Conservation (phyloP, 2,888 invertebrate species). For the Lithophane socia region DNA sequence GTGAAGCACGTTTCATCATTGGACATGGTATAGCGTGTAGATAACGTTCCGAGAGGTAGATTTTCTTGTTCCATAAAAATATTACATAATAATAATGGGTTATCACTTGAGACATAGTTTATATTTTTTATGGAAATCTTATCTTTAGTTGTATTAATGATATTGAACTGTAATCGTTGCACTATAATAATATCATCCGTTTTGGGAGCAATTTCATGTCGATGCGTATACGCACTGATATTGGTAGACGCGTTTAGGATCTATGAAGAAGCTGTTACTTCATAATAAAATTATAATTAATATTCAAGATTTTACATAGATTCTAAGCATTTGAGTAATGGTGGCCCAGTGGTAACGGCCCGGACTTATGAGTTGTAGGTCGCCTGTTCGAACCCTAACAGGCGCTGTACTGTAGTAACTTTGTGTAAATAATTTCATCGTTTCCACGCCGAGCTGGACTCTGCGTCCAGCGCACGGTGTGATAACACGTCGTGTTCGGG, state of each 20-base stretch:
- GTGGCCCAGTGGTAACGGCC: no score
- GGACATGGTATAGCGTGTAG: background rate
- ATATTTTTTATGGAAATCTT: background rate
- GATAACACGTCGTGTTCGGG: no score
- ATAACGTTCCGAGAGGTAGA: constrained; percentile 6
- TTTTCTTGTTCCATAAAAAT: constrained; percentile 20
- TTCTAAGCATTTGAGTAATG: no score
- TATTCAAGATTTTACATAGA: no score
- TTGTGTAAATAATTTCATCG: no score
- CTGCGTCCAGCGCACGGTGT: no score
- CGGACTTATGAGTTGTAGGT: no score
- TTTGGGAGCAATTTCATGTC: background rate
- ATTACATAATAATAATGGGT: background rate
- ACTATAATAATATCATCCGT: background rate
- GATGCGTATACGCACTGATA: constrained; percentile 9
- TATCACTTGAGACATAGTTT: background rate
- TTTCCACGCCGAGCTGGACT: no score
- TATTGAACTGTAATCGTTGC: background rate
- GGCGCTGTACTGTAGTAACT: no score
- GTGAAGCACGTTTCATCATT: constrained; percentile 50
- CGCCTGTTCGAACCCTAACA: no score
- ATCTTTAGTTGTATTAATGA: background rate
- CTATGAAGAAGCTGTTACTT: background rate
- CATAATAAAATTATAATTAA: no score
- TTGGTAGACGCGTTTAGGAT: background rate